phyloP scores from a whole-genome alignment of 1,140 invertebrate species.

The Drosophila murphyi region DNA sequence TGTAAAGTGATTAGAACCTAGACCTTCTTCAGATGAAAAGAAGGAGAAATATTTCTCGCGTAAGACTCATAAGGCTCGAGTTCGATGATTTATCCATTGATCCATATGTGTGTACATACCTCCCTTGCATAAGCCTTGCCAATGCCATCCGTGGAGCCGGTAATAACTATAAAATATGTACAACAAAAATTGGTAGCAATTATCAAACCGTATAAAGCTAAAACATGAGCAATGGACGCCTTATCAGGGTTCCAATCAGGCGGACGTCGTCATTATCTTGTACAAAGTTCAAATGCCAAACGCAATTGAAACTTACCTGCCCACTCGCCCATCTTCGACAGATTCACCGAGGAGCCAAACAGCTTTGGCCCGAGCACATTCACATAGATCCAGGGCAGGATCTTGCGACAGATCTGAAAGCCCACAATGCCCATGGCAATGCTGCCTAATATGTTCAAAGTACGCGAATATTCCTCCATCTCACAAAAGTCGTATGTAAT shows the following conservation, averaged over 20 bases:
- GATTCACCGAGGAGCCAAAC: slow-evolving; percentile 81
- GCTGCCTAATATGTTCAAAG: slow-evolving; percentile 56
- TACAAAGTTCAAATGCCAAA: slow-evolving; percentile 20
- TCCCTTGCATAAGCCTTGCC: slow-evolving; percentile 95
- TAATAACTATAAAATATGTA: slow-evolving; percentile 89
- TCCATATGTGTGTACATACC: slow-evolving; percentile 84
- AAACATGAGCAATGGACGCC: slow-evolving; percentile 24
- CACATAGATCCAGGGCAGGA: slow-evolving; percentile 84
- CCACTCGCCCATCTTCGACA: slow-evolving; percentile 85
- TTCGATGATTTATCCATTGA: not conserved
- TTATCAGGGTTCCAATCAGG: slow-evolving; percentile 40
- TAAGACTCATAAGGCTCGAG: too few species aligned
- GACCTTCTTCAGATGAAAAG: too few species aligned
- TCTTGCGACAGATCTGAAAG: slow-evolving; percentile 69
- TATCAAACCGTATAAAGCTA: not conserved
- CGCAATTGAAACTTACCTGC: slow-evolving; percentile 82
- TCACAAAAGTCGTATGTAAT: not conserved
- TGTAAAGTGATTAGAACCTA: too few species aligned
- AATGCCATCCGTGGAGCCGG: slow-evolving; percentile 96
- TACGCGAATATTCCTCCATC: slow-evolving; percentile 59
- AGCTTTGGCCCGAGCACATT: slow-evolving; percentile 83
- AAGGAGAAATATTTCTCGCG: not conserved
- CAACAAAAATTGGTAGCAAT: slow-evolving; percentile 33
- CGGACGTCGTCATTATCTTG: slow-evolving; percentile 3
- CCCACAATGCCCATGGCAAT: slow-evolving; percentile 73